Evolutionary conservation across 2,888 invertebrate species (phyloP), one percentile per base, ranked within the genome.

Genomic region (Ryuthela nishihirai): DNA sequence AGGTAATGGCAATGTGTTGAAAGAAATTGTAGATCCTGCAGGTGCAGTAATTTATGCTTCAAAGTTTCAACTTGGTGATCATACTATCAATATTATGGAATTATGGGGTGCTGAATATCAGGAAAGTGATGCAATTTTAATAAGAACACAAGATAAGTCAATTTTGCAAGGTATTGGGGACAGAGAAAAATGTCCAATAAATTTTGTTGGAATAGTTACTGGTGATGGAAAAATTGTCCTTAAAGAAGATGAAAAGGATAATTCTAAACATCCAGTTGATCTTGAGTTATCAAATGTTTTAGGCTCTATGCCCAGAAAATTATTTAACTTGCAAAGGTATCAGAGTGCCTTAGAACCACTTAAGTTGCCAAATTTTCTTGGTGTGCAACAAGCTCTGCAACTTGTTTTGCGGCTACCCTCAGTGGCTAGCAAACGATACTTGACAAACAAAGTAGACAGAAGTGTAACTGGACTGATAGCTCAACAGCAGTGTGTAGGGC

Each of bases 101-200:
- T 76, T 99, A 2, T 99, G 98, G 98, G 97, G 95, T 0, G 98
- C 98, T 0, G 98, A 98, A 74, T 98, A 97, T 73, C 97, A 97
- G 74, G 95, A 97, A 75, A 94, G 89, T 68, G 84, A 97, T 71
- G 98, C 97, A 0, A 78, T 95, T 62, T 77, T 99, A 2, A 87
- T 93, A 67, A 78, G 78, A 23, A 80, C 83, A 34, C 66, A 85
- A 62, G 82, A 88, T 70, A 78, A 81, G 18, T 69, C 75, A 1
- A 67, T 85, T 3, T 77, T 98, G 3, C 73, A 78, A 54, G 79
- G 80, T 62, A 87, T 98, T 53, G 88, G 90, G 49, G 74, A 78
- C 26, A 81, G 98, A 58, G 98, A 99, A 78, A 82, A 91, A 61
- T 97, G 98, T 72, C 90, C 92, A 0, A 85, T 97, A 1, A 86